Base-by-base conservation (phyloP, 2,888 invertebrate genomes). In the Nomada fucata region DNA sequence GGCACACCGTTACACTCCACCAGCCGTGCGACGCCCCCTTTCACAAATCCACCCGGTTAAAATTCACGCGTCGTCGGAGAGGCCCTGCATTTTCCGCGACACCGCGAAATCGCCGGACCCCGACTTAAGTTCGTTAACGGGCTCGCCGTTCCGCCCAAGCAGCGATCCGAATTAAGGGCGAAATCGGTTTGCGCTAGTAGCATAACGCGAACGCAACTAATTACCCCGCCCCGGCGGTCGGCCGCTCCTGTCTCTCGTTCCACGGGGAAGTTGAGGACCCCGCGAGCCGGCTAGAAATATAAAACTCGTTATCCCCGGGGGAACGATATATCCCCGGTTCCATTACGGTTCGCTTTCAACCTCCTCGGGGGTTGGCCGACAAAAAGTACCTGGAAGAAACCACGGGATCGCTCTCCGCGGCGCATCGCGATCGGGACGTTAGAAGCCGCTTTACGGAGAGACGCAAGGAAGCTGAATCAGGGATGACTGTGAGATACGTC, bases 261-360 rank as follows among this genome's bases (percentile, higher is more conserved):
- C 70, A 36, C 59, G 26, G 53, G 36, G 65, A 79, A 82, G 42
- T 73, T 76, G 36, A 47, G 26, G 60, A 36, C 47, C 64, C 69
- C 50, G 29, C 55, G 55, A 60, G 47, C 57, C 13, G 52, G 65
- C 55, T 72, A 69, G 78, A 83, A 79, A 82, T 82, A 82, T 84
- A 84, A 75, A 82, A 84, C 82, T 86, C 86, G 84, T 86, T 86
- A 84, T 82, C 80, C 84, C 60, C 84, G 10, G 67, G 86, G 79
- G 86, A 86, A 78, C 82, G 87, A 86, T 86, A 82, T 73, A 79
- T 86, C 82, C 79, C 79, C 65, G 44, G 71, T 80, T 74, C 82
- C 84, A 86, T 86, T 84, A 86, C 82, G 59, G 60, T 55, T 71
- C 72, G 68, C 75, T 84, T 79, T 79, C 75, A 84, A 77, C 76